phyloP scores from a whole-genome alignment of 2,888 invertebrate species.

The Eucera pruinosa region DNA sequence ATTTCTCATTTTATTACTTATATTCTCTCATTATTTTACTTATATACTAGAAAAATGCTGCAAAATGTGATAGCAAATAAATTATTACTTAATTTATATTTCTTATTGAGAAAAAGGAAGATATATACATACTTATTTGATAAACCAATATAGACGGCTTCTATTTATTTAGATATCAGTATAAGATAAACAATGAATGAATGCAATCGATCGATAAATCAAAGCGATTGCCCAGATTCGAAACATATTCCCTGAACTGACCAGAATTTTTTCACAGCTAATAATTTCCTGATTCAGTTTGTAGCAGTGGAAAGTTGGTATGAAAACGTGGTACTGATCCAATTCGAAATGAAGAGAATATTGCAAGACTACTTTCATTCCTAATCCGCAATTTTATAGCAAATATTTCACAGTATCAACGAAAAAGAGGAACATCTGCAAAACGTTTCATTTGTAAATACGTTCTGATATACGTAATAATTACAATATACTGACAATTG shows the following conservation, averaged over 20 bases:
- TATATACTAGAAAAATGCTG: no score
- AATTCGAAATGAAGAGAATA: constrained; percentile 31
- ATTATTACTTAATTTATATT: no score
- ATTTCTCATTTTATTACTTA: no score
- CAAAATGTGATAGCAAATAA: no score
- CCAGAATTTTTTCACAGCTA: not conserved
- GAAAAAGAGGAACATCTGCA: constrained; percentile 40
- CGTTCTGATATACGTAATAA: constrained; percentile 58
- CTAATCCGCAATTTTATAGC: constrained; percentile 15
- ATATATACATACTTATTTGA: no score
- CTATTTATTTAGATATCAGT: no score
- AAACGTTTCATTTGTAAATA: constrained; percentile 59
- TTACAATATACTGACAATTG: constrained; percentile 51
- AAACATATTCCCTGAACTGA: not conserved
- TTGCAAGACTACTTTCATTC: constrained; percentile 15
- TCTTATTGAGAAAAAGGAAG: no score
- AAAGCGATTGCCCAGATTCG: not conserved
- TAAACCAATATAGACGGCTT: no score
- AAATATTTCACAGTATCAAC: constrained; percentile 59
- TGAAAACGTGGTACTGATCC: constrained; percentile 14
- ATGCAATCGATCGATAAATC: not conserved
- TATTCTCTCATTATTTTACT: no score
- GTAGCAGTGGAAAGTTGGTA: not conserved
- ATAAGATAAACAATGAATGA: no score
- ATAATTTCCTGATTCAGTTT: not conserved